Conservation (phyloP, 2,888 invertebrate genomes). For the Eupithecia abbreviata region DNA sequence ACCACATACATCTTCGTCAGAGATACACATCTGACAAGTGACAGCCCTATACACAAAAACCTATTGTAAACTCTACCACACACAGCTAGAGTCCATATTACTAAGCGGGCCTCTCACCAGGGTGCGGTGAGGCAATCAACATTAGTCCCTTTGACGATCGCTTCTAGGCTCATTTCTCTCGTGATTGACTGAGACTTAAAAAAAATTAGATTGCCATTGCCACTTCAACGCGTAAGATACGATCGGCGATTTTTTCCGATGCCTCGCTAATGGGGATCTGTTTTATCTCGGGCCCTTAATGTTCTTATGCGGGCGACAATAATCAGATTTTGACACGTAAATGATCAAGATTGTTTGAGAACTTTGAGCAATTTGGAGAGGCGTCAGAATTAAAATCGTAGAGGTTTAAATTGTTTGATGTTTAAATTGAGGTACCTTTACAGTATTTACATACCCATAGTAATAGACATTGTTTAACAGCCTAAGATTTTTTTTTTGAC, state of each 20-base stretch:
- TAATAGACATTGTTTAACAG: background rate
- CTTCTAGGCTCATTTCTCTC: slow-evolving; percentile 77
- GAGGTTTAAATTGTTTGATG: background rate
- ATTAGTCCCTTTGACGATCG: slow-evolving; percentile 75
- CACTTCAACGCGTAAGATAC: slow-evolving; percentile 76
- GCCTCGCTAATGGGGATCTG: slow-evolving; percentile 79
- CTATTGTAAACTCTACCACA: slow-evolving; percentile 47
- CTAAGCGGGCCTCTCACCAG: slow-evolving; percentile 29
- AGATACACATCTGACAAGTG: slow-evolving; percentile 59
- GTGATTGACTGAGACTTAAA: slow-evolving; percentile 77
- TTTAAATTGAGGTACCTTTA: background rate
- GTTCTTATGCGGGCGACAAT: slow-evolving; percentile 80
- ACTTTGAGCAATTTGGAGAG: slow-evolving; percentile 38
- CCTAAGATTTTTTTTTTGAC: background rate
- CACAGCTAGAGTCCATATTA: slow-evolving; percentile 47
- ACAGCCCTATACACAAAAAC: slow-evolving; percentile 45
- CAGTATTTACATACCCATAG: too few relatives aligned
- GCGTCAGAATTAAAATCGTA: slow-evolving; percentile 13
- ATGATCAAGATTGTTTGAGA: slow-evolving; percentile 66
- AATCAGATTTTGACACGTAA: slow-evolving; percentile 82
- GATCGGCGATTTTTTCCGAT: slow-evolving; percentile 74
- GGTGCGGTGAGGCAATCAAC: slow-evolving; percentile 74
- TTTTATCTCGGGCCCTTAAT: slow-evolving; percentile 81
- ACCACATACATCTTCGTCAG: slow-evolving; percentile 74
- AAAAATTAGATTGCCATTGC: slow-evolving; percentile 82